phyloP scores from a whole-genome alignment of 2,797 vertebrate genomes.

The Sandelia bainsii region DNA sequence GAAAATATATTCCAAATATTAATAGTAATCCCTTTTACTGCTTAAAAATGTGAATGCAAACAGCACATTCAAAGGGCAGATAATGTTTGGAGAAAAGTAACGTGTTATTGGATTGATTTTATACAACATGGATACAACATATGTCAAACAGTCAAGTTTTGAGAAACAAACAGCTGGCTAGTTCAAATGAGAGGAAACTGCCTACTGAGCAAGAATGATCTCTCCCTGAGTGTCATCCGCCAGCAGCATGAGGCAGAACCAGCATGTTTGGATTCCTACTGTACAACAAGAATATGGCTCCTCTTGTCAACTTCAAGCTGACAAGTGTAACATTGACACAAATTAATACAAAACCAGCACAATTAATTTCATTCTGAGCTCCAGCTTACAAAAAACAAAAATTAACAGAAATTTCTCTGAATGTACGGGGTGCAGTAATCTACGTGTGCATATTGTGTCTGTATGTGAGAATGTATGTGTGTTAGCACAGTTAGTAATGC shows the following conservation, averaged over 20 bases:
- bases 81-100: conserved; percentile 43
- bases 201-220: conserved; percentile 85
- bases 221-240: conserved; percentile 85
- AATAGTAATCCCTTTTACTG: background rate
- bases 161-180: conserved; percentile 87
- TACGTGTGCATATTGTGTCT: conserved; percentile 32
- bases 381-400: conserved; percentile 59
- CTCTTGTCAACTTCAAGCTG: conserved; percentile 87
- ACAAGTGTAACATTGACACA: conserved; percentile 88
- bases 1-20: conserved; percentile 5
- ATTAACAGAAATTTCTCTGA: conserved; percentile 76
- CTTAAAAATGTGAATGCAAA: conserved; percentile 11
- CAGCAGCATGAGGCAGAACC: conserved; percentile 84
- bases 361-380: conserved; percentile 80
- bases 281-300: conserved; percentile 80
- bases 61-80: conserved; percentile 19
- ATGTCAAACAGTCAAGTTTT: conserved; percentile 86
- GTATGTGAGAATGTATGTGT: conserved; percentile 10
- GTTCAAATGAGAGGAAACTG: conserved; percentile 84
- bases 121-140: conserved; percentile 75
- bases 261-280: conserved; percentile 84
- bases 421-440: conserved; percentile 49
- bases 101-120: conserved; percentile 72
- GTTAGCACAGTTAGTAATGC: conserved; percentile 33
- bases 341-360: conserved; percentile 86